A percentile compares a stretch with the other conserved stretches of the same genome.
These are phyloP conservation scores for Lophius piscatorius DNA, from an alignment of 2,113 vertebrate species.

Conservation along the genomic window DNA sequence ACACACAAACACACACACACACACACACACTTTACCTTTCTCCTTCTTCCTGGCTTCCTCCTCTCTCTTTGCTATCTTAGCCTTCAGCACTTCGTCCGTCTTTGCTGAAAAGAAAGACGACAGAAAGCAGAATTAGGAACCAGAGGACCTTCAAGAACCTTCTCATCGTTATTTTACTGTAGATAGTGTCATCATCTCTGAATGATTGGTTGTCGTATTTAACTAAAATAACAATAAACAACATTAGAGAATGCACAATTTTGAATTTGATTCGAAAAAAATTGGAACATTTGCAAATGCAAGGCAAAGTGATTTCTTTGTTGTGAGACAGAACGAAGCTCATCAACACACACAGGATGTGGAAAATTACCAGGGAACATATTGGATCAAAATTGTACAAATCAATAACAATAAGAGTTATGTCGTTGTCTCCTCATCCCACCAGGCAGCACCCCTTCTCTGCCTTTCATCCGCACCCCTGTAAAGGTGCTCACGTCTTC, in stretches of 20 bases:
- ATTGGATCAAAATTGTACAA: constrained; percentile 31
- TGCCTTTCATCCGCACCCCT: constrained; percentile 35
- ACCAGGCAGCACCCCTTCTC: constrained; percentile 28
- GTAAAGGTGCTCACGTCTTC: constrained; percentile 58
- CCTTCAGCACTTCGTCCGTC: constrained; percentile 92
- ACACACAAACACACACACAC: constrained; percentile 26
- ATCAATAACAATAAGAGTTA: constrained; percentile 39
- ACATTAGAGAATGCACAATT: not conserved
- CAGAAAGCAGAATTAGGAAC: constrained; percentile 16
- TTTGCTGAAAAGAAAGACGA: constrained; percentile 83
- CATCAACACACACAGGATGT: constrained; percentile 3
- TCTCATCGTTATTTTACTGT: not conserved
- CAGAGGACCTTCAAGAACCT: not conserved
- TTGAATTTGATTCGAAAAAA: not conserved
- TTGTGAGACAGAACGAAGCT: not conserved
- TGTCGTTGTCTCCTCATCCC: constrained; percentile 21
- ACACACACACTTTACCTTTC: constrained; percentile 83
- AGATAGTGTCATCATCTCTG: not conserved
- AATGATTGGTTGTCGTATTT: not conserved
- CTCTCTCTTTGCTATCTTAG: constrained; percentile 89
- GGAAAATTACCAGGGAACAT: constrained; percentile 11
- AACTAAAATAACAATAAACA: constrained; percentile 7
- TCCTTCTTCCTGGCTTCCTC: constrained; percentile 89
- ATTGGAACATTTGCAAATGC: not conserved
- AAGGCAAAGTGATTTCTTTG: not conserved